Evolutionary conservation across 1,140 invertebrate species (phyloP).

Genomic region (Marisa cornuarietis): DNA sequence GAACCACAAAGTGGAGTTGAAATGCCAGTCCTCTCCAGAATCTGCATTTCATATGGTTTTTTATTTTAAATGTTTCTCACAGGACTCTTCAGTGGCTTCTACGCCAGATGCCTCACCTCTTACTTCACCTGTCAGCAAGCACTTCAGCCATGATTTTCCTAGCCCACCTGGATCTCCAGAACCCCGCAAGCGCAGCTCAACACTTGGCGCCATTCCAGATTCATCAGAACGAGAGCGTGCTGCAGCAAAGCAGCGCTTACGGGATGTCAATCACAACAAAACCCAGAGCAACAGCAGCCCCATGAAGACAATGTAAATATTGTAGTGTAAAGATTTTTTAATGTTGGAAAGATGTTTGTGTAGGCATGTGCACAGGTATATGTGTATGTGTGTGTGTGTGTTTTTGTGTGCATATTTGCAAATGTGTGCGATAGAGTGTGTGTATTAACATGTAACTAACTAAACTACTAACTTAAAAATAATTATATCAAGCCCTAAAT

Average conservation of each 20-base stretch:
- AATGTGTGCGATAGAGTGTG: neutral
- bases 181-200: conserved; percentile 57
- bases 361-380: neutral
- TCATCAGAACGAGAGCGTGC: conserved; percentile 18
- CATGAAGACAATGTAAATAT: conserved; percentile 56
- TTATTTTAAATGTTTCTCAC: conserved; percentile 9
- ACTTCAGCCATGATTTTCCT: conserved; percentile 47
- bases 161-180: conserved; percentile 50
- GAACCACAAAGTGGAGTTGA: too few species aligned
- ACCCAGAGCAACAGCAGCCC: conserved; percentile 32
- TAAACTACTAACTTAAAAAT: too few species aligned
- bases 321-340: neutral
- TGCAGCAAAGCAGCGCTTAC: conserved; percentile 28
- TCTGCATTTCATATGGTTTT: neutral
- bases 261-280: conserved; percentile 38
- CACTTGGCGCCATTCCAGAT: conserved; percentile 52
- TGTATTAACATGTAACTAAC: too few species aligned
- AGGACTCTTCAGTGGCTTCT: conserved; percentile 50
- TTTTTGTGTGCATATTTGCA: neutral
- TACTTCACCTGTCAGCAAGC: conserved; percentile 51
- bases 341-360: neutral
- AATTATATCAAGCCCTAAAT: too few species aligned
- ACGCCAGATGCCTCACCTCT: conserved; percentile 56
- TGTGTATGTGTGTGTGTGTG: neutral
- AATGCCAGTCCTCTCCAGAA: too few species aligned